Evolutionary conservation across 2,888 invertebrate species (phyloP).

Genomic region (Teleogryllus oceanicus): DNA sequence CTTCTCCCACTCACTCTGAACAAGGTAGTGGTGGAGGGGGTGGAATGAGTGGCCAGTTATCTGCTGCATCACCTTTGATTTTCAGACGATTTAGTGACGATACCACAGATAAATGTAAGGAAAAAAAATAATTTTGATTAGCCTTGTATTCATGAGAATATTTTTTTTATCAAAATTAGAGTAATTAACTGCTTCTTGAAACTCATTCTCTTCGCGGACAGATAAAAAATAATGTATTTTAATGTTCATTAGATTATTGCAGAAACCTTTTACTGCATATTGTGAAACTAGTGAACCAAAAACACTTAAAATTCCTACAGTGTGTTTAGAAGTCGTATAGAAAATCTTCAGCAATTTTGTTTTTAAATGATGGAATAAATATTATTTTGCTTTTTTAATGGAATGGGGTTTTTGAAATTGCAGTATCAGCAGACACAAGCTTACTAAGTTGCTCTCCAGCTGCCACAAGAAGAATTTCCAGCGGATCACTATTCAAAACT

Average conservation of each 20-base stretch:
- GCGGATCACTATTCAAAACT: constrained; percentile 80
- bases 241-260: too few species aligned
- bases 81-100: constrained; percentile 44
- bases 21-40: neutral
- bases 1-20: constrained; percentile 47
- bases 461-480: constrained; percentile 84
- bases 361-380: too few species aligned
- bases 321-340: too few species aligned
- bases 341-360: too few species aligned
- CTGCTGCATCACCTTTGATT: constrained; percentile 21
- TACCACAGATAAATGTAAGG: constrained; percentile 49
- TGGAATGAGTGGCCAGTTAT: neutral
- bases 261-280: too few species aligned
- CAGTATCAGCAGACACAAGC: constrained; percentile 48
- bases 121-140: neutral
- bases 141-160: too few species aligned
- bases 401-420: neutral
- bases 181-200: too few species aligned
- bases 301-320: too few species aligned
- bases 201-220: too few species aligned
- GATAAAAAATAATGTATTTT: too few species aligned
- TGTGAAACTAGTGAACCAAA: too few species aligned
- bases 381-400: neutral
- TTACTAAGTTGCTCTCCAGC: constrained; percentile 75
- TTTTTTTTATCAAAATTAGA: too few species aligned